Conservation (phyloP, 2,113 vertebrate genomes). For the Crotalus viridis region DNA sequence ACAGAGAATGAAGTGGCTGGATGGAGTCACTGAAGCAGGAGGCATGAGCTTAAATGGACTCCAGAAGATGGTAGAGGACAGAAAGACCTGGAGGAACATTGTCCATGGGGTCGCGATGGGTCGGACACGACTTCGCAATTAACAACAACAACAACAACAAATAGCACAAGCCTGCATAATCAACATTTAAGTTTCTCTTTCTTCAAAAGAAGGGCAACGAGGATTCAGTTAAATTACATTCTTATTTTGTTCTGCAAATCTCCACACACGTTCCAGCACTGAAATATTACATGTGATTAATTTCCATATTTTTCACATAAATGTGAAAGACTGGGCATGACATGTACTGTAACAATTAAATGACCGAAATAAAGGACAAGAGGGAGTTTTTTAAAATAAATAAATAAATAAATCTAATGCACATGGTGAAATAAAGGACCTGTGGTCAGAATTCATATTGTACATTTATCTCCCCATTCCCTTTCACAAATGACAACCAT, state of each 20-base stretch:
- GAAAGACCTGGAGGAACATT: too few relatives aligned
- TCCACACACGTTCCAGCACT: not conserved
- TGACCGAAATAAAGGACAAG: not conserved
- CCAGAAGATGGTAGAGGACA: too few relatives aligned
- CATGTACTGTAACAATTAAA: not conserved
- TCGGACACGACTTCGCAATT: too few relatives aligned
- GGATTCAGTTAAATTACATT: not conserved
- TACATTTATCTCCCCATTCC: not conserved
- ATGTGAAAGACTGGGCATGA: not conserved
- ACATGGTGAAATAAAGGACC: not conserved
- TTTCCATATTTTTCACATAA: not conserved
- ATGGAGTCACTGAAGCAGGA: too few relatives aligned
- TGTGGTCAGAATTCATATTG: not conserved
- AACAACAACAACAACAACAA: not conserved
- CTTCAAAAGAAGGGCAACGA: not conserved
- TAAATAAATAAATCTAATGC: not conserved
- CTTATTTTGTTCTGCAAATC: not conserved
- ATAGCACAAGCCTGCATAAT: not conserved
- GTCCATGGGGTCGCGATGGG: too few relatives aligned
- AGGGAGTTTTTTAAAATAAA: not conserved
- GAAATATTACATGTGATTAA: not conserved
- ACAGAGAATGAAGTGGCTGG: too few relatives aligned
- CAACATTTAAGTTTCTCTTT: not conserved
- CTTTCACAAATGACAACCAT: not conserved
- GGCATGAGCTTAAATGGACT: too few relatives aligned